Evolutionary conservation across 2,113 vertebrate genomes (phyloP), one percentile per base, ranked within the genome.

Genomic region (Aplodontia rufa): DNA sequence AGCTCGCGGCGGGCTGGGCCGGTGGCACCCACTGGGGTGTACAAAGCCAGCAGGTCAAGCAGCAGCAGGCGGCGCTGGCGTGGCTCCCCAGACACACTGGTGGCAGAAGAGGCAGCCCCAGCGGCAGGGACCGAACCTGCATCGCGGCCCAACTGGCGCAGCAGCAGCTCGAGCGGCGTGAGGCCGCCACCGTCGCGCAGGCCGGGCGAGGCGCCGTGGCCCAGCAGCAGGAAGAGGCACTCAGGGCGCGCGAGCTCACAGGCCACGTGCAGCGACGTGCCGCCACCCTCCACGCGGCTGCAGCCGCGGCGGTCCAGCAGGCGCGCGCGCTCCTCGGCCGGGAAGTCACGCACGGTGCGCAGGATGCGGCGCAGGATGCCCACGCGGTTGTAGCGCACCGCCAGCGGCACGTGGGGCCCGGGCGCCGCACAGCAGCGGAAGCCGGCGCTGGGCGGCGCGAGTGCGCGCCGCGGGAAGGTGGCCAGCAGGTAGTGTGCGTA

Each of bases 381-480:
- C 45, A 98, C 92, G 0, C 99, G 99, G 97, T 99, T 98, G 97
- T 99, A 99, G 88, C 99, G 99, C n/a, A 99, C 99, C 0, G 99
- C 99, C 97, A 99, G 97, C 55, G 98, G 96, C 92, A 99, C 97
- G 96, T 99, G 99, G 0, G 99, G 99, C 0, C 98, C 98, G 0
- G 98, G 98, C 5, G 98, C 98, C 20, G 97, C 96, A 96, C 99
- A 99, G 98, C 99, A 99, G 98, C 99, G 99, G 98, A 99, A 99
- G 96, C 98, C 99, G 1, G 98, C 98, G 94, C 98, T 99, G 26
- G 99, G 99, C 10, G 98, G 97, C 0, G 97, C 98, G 76, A 99
- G 98, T 1, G 99, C 99, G 1, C 98, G 98, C 78, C 98, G 97
- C 0, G 99, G 98, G 97, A 98, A 99, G 74, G 98, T 98, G 86